Percentiles rank a stretch among this genome's conserved stretches.
Conservation (phyloP, 2,888 invertebrate species). For the Chromoteleia sp. region DNA sequence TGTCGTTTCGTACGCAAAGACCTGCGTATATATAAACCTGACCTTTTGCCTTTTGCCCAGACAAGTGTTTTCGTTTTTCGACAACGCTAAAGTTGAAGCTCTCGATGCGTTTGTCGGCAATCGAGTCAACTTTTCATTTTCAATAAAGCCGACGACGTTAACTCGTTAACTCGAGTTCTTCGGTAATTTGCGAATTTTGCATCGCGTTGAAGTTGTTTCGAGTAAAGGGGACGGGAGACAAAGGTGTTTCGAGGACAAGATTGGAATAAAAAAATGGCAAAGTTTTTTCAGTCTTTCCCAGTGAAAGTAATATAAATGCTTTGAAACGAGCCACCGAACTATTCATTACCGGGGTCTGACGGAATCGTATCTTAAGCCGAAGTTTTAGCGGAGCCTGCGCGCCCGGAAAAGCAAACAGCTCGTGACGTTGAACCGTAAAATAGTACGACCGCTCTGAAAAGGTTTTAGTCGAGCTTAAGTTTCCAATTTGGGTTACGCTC, state of each 20-base stretch:
- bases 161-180: too few species aligned
- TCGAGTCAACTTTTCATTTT: too few species aligned
- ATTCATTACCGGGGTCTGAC: conserved; percentile 37
- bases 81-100: too few species aligned
- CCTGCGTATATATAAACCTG: too few species aligned
- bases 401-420: conserved; percentile 50
- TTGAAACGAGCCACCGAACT: conserved; percentile 21
- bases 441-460: conserved; percentile 59
- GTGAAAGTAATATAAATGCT: conserved; percentile 31
- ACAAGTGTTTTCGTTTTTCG: too few species aligned
- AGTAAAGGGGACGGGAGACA: not conserved
- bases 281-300: too few species aligned
- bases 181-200: too few species aligned
- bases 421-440: conserved; percentile 66
- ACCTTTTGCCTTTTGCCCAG: too few species aligned
- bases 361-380: conserved; percentile 47
- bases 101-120: too few species aligned
- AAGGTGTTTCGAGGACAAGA: not conserved
- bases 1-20: not conserved
- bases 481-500: conserved; percentile 53
- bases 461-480: conserved; percentile 62
- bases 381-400: conserved; percentile 36
- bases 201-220: too few species aligned
- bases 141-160: too few species aligned
- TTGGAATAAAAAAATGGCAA: not conserved